These are phyloP conservation scores for Pollenia angustigena DNA, from an alignment of 2,888 invertebrate species.

Conservation along the genomic window DNA sequence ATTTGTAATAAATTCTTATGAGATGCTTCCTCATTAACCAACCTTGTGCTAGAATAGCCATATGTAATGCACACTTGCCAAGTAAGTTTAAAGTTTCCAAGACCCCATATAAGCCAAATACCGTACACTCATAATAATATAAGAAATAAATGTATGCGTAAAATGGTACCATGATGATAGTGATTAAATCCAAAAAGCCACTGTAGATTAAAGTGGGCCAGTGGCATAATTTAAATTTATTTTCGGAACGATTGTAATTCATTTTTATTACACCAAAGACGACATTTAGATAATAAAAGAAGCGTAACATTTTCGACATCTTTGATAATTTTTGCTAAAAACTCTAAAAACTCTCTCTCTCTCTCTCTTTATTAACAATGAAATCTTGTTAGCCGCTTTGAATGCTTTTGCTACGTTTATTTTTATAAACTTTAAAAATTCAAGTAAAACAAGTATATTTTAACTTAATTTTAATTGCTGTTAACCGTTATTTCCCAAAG, in stretches of 20 bases:
- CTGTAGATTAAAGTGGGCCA: conserved; percentile 73
- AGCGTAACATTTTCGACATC: neutral
- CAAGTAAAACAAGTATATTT: no score
- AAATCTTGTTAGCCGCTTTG: no score
- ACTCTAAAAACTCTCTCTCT: no score
- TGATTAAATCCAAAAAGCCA: conserved; percentile 52
- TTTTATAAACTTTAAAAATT: no score
- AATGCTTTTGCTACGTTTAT: no score
- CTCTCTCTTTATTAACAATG: no score
- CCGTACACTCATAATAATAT: neutral
- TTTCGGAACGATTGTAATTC: conserved; percentile 61
- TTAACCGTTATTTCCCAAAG: no score
- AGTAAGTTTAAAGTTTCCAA: no score
- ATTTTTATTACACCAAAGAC: conserved; percentile 75
- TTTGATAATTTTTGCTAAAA: neutral
- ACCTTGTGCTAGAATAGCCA: neutral
- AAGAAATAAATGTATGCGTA: neutral
- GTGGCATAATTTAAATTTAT: conserved; percentile 53
- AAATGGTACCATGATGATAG: neutral
- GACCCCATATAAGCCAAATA: no score
- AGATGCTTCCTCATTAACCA: conserved; percentile 46
- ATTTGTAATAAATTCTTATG: neutral
- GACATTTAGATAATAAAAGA: conserved; percentile 56
- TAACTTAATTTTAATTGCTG: no score
- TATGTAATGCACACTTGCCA: neutral